phyloP scores from a whole-genome alignment of 2,113 vertebrate species.

The Ceyx margarethae region DNA sequence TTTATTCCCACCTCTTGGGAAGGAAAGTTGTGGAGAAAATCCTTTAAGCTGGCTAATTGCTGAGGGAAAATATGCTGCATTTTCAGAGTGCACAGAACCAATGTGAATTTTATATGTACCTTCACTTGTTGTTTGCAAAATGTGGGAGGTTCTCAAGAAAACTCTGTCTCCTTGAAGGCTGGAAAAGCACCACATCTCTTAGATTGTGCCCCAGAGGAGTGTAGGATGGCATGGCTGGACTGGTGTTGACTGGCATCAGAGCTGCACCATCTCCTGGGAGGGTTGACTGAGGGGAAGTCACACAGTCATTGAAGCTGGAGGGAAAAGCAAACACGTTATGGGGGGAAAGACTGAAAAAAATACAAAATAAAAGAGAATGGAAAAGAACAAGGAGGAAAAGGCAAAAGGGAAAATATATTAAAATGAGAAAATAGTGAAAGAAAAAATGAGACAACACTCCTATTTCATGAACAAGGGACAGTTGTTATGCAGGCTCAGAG shows the following conservation, averaged over 20 bases:
- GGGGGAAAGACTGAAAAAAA: background rate
- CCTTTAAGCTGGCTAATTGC: background rate
- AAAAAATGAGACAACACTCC: background rate
- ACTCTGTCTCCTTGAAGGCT: background rate
- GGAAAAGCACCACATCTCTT: background rate
- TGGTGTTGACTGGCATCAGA: background rate
- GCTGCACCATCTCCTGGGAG: background rate
- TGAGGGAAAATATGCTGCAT: background rate
- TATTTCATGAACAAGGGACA: background rate
- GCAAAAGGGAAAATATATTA: background rate
- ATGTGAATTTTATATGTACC: background rate
- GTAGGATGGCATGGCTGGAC: background rate
- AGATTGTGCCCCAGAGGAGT: too few relatives aligned
- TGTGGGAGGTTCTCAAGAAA: background rate
- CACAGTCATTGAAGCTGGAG: background rate
- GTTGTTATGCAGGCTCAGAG: background rate
- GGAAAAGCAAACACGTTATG: background rate
- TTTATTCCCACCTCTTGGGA: background rate
- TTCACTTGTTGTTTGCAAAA: background rate
- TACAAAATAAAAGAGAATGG: background rate
- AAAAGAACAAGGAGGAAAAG: background rate
- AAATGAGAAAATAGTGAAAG: background rate
- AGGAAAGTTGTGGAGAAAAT: rapidly evolving
- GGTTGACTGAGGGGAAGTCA: background rate
- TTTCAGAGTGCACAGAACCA: background rate